Conservation (phyloP, 1,140 invertebrate genomes). For the Euglossa dilemma region DNA sequence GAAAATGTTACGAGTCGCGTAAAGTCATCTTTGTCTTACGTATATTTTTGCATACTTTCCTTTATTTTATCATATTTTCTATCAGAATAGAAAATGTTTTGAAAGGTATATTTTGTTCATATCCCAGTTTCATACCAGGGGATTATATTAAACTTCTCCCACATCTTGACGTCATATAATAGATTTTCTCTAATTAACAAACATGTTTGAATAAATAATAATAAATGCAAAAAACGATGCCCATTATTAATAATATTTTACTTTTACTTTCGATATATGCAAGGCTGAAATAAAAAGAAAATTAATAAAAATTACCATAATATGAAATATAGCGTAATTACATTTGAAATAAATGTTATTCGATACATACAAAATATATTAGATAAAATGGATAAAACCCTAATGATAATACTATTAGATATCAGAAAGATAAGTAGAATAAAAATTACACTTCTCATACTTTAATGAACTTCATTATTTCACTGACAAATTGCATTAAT, state of each 20-base stretch:
- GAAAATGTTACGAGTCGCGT: conserved; percentile 22
- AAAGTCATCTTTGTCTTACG: conserved; percentile 31
- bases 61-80: conserved; percentile 43
- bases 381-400: neutral
- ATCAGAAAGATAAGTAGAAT: neutral
- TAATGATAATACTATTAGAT: neutral
- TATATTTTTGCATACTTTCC: conserved; percentile 33
- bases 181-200: conserved; percentile 44
- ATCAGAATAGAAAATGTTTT: conserved; percentile 40
- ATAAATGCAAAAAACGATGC: conserved; percentile 24
- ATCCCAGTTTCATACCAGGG: conserved; percentile 75
- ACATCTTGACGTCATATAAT: conserved; percentile 74
- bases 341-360: neutral
- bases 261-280: conserved; percentile 3
- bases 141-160: conserved; percentile 75
- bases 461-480: neutral
- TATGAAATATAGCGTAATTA: neutral
- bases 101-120: conserved; percentile 49
- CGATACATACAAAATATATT: neutral
- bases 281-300: conserved; percentile 48
- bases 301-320: neutral
- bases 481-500: neutral
- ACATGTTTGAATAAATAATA: conserved; percentile 4
- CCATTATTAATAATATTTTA: conserved; percentile 55
- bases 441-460: neutral